phyloP scores from a whole-genome alignment of 2,113 vertebrate genomes.

The Ciconia boyciana region DNA sequence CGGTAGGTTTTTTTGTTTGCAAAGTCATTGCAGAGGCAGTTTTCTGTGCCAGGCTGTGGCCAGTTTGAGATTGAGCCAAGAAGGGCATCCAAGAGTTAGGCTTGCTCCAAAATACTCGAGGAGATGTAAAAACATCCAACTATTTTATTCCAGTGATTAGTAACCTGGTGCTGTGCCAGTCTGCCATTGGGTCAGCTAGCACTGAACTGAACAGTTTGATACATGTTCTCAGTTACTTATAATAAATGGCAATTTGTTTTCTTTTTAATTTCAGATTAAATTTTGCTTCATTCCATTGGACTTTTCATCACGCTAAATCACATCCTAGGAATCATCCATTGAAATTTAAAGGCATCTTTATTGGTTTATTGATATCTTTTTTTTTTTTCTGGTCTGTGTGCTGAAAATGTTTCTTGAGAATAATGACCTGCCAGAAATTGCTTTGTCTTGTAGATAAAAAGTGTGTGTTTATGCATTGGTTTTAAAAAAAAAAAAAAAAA shows the following conservation, averaged over 20 bases:
- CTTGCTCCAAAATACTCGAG: background rate
- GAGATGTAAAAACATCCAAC: background rate
- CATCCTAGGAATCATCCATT: background rate
- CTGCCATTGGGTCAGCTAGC: too few species aligned
- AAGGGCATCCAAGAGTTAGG: background rate
- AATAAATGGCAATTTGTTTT: background rate
- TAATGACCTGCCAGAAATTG: background rate
- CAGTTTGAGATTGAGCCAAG: background rate
- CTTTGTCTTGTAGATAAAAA: background rate
- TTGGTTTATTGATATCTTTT: background rate
- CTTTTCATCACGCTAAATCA: background rate
- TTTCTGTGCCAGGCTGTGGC: background rate
- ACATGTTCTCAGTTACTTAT: too few species aligned
- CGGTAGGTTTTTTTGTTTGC: background rate
- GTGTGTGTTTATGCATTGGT: background rate
- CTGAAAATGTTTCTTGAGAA: background rate
- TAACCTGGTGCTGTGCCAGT: background rate
- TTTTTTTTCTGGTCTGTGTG: background rate
- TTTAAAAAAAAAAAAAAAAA: background rate
- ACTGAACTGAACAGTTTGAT: fast-evolving
- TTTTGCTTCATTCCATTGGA: background rate
- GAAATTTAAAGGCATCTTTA: background rate
- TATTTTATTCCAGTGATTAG: background rate
- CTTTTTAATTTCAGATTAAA: background rate
- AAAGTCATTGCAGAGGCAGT: background rate